Base-by-base conservation (phyloP, 1,140 invertebrate species). In the Drosophila mojavensis region DNA sequence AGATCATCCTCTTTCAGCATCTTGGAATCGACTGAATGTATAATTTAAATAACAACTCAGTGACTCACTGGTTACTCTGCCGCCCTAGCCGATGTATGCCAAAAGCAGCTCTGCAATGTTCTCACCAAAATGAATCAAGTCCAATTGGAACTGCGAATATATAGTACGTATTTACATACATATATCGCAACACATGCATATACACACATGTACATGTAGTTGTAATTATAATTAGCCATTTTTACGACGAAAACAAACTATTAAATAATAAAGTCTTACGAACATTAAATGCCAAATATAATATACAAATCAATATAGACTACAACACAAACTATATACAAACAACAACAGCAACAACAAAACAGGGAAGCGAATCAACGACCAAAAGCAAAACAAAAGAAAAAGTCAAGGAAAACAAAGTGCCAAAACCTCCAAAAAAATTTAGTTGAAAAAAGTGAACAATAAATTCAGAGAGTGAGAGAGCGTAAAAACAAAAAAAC, bases 171-270 rank as follows among this genome's bases (percentile, higher is more conserved):
- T 26, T 36, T 30, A 67, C 70, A 67, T 48, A 72, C 48, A 72
- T 64, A 71, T 56, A 62, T 24, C 17, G 20, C 33, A 58, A 24
- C 47, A 26, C 17, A 50, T 50, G 47, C 48, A 51, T 11, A 60
- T 26, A 33, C 26, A 20, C 63, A 69, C 70, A 71, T 73, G 67
- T 71, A 69, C 67, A 68, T 73, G 67, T 75, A 81, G 80, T 75
- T 85, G 82, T 86, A 75, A 75, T 86, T 86, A 86, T 79, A 70
- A 88, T 86, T 86, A 86, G 82, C 83, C 56, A 79, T 82, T 86
- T 39, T 86, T 88, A 79, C 72, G 76, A 82, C 76, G 68, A 82
- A 69, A 81, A 75, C 81, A 86, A 79, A 81, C 71, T 73, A 78
- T 86, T 86, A 65, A 86, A 83, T 88, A 86, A 86, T 77, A 78